Evolutionary conservation across 2,888 invertebrate species (phyloP), one percentile per base, ranked within the genome.

Genomic region (Mylabris sibirica): DNA sequence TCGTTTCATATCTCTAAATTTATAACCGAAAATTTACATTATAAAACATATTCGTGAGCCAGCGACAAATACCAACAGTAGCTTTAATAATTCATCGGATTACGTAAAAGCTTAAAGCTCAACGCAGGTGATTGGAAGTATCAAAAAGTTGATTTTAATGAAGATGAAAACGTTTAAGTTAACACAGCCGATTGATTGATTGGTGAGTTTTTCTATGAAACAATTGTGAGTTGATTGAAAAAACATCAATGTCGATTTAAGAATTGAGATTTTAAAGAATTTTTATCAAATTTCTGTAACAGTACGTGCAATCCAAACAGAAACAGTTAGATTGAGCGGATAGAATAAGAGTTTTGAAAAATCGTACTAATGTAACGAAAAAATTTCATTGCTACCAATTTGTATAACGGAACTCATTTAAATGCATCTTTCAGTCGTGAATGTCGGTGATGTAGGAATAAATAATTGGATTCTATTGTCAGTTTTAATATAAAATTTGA

Each of bases 391-490:
- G 20, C 49, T 20, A 2, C 20, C 20, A 20, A 12, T 22, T 49
- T 49, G 20, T 49, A 2, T 2, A 20, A 20, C 20, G 44, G 6
- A 3, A 49, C 44, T 49, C 1, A 2, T 11, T 8, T 20, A 49
- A 49, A 9, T 22, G 20, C 20, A 49, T 20, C 20, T 11, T 20
- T 49, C 38, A 38, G 35, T 35, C 3, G 3, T 30, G 5, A 38
- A 38, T 38, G 38, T 38, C 5, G 17, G 38, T 5, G 17, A 17
- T 17, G 41, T 44, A 44, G 1, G 41, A 17, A 44, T 17, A 6
- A 14, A 44, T 44, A 44, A 44, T 44, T 44, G 44, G 44, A 44
- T 49, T 49, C n/a, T 17, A 20, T 20, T 49, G 49, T 49, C 49
- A 49, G 20, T 49, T 49, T 49, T 20, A 2, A 49, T 49, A 49